Conservation (phyloP, 2,888 invertebrate genomes). For the Agrotis segetum region DNA sequence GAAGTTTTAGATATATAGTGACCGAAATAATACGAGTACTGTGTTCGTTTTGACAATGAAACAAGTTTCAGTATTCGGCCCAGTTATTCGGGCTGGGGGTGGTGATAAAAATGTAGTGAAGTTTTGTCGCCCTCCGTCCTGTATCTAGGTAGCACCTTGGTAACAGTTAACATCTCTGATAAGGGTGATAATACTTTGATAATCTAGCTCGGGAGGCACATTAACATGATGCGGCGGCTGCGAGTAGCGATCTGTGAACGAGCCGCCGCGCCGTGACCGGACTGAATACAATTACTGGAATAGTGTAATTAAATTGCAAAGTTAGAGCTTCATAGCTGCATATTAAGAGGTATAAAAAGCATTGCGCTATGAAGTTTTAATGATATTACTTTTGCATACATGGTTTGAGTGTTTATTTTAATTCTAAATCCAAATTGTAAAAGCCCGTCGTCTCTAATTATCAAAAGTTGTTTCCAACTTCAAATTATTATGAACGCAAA, state of each 20-base stretch:
- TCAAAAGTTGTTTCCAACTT: constrained; percentile 53
- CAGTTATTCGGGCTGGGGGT: constrained; percentile 3
- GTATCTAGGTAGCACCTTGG: constrained; percentile 23
- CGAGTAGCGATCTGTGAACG: constrained; percentile 70
- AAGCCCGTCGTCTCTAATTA: constrained; percentile 44
- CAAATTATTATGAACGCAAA: constrained; percentile 53
- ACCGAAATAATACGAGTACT: constrained; percentile 11
- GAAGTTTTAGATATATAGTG: constrained; percentile 20
- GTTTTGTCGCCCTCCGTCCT: constrained; percentile 12
- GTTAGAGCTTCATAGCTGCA: constrained; percentile 78
- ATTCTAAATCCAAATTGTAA: constrained; percentile 44
- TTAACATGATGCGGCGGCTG: constrained; percentile 69
- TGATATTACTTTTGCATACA: constrained; percentile 69
- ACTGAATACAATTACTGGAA: constrained; percentile 77
- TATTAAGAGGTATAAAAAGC: constrained; percentile 77
- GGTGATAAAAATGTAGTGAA: constrained; percentile 34
- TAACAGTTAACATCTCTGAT: constrained; percentile 50
- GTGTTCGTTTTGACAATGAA: constrained; percentile 9
- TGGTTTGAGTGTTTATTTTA: constrained; percentile 58
- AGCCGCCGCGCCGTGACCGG: constrained; percentile 69
- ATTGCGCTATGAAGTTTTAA: constrained; percentile 75
- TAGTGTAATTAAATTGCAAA: constrained; percentile 82
- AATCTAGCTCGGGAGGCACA: constrained; percentile 70
- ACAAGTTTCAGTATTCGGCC: constrained; percentile 25
- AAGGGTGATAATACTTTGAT: constrained; percentile 69